Conservation (phyloP, 2,113 vertebrate species). For the Chloropsis cyanopogon region DNA sequence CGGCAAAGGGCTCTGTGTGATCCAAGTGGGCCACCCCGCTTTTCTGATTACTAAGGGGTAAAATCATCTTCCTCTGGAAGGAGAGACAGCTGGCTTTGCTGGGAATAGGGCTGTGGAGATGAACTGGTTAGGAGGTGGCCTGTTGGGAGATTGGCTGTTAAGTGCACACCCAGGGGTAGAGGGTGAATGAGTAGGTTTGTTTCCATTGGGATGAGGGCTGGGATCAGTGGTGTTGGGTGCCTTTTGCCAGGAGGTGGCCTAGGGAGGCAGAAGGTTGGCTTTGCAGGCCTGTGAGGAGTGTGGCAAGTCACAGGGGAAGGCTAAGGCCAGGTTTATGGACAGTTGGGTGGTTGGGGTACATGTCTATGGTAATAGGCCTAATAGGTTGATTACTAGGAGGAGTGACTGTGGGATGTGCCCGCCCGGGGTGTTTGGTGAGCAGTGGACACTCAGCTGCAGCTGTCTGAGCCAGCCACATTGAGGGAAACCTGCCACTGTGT, state of each 20-base stretch:
- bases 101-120: neutral
- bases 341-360: neutral
- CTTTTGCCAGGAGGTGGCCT: rapidly evolving
- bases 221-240: rapidly evolving
- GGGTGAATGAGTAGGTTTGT: rapidly evolving
- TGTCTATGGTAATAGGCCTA: rapidly evolving
- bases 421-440: neutral
- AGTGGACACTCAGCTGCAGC: rapidly evolving
- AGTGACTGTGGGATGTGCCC: neutral
- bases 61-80: neutral
- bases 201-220: rapidly evolving
- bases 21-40: conserved; percentile 73
- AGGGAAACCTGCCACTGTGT: neutral
- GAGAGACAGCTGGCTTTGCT: neutral
- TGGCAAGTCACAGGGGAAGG: neutral
- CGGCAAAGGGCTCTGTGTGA: conserved; percentile 74
- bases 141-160: neutral
- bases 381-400: rapidly evolving
- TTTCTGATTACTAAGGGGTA: conserved; percentile 76
- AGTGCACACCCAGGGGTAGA: rapidly evolving
- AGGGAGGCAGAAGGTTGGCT: rapidly evolving
- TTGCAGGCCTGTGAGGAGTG: rapidly evolving
- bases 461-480: neutral
- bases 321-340: too few relatives aligned
- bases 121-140: neutral